A percentile compares a stretch with the other conserved stretches of the same genome.
Conservation (phyloP, 2,888 invertebrate species). For the Leptopilina syphax region DNA sequence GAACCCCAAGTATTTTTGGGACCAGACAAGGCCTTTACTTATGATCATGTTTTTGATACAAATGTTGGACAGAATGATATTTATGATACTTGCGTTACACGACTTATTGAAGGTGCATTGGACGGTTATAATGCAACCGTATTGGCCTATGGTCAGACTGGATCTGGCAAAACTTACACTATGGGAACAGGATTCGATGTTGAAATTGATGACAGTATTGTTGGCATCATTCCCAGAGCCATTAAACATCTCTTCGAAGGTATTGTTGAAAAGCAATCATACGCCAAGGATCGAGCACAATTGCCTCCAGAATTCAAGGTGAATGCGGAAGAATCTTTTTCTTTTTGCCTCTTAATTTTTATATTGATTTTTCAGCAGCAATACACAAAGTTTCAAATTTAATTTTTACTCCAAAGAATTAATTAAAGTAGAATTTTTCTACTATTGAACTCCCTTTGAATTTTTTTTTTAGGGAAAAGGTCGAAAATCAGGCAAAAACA, state of each 20-base stretch:
- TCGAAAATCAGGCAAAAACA: too few species aligned
- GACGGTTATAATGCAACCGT: slow-evolving; percentile 99
- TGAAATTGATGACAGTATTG: slow-evolving; percentile 70
- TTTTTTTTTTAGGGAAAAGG: too few species aligned
- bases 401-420: neutral
- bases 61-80: slow-evolving; percentile 85
- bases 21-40: slow-evolving; percentile 96
- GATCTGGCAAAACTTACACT: slow-evolving; percentile 98
- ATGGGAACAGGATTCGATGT: slow-evolving; percentile 99
- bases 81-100: slow-evolving; percentile 90
- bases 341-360: neutral
- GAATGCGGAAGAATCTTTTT: neutral
- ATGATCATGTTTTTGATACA: slow-evolving; percentile 96
- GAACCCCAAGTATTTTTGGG: slow-evolving; percentile 96
- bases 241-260: slow-evolving; percentile 94
- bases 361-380: neutral
- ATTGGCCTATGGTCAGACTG: slow-evolving; percentile 91
- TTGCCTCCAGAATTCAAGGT: slow-evolving; percentile 86
- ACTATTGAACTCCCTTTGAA: too few species aligned
- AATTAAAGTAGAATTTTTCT: too few species aligned
- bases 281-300: slow-evolving; percentile 81
- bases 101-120: slow-evolving; percentile 93
- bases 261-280: slow-evolving; percentile 81
- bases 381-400: too few species aligned
- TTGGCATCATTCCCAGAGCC: slow-evolving; percentile 96